These are phyloP conservation scores for Sphecodes monilicornis DNA, from an alignment of 2,888 invertebrate species.

Conservation along the genomic window DNA sequence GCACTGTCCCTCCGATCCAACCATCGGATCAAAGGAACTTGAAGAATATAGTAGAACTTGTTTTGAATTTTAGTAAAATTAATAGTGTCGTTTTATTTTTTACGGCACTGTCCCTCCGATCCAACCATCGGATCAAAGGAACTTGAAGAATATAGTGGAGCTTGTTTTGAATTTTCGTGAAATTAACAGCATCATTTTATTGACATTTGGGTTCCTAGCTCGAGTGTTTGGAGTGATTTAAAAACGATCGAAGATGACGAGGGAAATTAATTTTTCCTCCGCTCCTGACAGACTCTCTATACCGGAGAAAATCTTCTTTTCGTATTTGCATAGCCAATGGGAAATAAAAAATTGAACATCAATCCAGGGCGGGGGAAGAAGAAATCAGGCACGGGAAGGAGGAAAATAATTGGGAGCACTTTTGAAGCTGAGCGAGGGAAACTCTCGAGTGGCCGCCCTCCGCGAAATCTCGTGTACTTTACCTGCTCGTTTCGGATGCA, in stretches of 20 bases:
- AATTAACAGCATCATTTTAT: background rate
- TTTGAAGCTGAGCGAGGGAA: conserved; percentile 51
- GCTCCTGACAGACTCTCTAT: conserved; percentile 20
- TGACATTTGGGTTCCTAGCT: background rate
- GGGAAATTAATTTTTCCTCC: conserved; percentile 46
- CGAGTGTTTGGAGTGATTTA: background rate
- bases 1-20: background rate
- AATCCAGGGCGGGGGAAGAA: conserved; percentile 35
- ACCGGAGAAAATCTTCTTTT: conserved; percentile 45
- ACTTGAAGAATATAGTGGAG: background rate
- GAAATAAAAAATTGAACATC: conserved; percentile 71
- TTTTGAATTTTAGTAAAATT: background rate
- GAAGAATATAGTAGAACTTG: background rate
- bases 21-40: background rate
- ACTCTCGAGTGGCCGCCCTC: conserved; percentile 48
- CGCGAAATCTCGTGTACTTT: conserved; percentile 45
- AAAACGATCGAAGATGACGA: conserved; percentile 22
- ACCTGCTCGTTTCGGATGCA: conserved; percentile 58
- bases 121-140: background rate
- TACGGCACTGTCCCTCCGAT: background rate
- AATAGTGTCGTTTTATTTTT: background rate
- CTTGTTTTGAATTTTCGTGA: background rate
- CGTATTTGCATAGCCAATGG: conserved; percentile 71
- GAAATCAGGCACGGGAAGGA: conserved; percentile 46
- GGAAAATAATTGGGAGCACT: conserved; percentile 66